phyloP scores from a whole-genome alignment of 2,888 invertebrate species.

The Synergus japonicus region DNA sequence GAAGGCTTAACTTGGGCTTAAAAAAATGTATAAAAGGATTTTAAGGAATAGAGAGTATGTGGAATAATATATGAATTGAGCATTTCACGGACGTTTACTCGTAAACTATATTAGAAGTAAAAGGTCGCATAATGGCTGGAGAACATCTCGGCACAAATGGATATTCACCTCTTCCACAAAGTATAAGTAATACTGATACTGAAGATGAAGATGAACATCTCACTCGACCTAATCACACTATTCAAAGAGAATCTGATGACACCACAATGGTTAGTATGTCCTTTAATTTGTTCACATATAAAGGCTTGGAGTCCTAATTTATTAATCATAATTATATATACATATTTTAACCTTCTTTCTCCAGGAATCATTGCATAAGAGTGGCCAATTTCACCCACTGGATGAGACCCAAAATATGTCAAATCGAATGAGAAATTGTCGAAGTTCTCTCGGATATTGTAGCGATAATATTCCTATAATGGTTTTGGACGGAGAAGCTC shows the following conservation, averaged over 20 bases:
- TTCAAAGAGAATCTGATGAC: constrained; percentile 51
- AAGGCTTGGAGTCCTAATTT: background rate
- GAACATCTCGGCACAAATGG: constrained; percentile 70
- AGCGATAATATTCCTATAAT: constrained; percentile 73
- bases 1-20: too few species aligned
- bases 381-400: constrained; percentile 69
- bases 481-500: constrained; percentile 68
- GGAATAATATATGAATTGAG: background rate
- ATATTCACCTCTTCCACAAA: constrained; percentile 88
- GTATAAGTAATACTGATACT: constrained; percentile 87
- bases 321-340: too few species aligned
- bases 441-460: constrained; percentile 67
- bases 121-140: constrained; percentile 58
- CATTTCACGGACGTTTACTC: background rate
- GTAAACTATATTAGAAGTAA: background rate
- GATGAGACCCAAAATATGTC: constrained; percentile 70
- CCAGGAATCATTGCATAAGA: constrained; percentile 66
- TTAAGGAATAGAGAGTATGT: background rate
- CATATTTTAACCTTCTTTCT: constrained; percentile 23
- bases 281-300: background rate
- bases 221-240: constrained; percentile 44
- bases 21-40: too few species aligned
- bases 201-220: constrained; percentile 82
- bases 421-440: constrained; percentile 64
- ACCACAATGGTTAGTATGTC: constrained; percentile 46